These are phyloP conservation scores for Andrena marginata DNA, from an alignment of 2,888 invertebrate species.

Conservation along the genomic window DNA sequence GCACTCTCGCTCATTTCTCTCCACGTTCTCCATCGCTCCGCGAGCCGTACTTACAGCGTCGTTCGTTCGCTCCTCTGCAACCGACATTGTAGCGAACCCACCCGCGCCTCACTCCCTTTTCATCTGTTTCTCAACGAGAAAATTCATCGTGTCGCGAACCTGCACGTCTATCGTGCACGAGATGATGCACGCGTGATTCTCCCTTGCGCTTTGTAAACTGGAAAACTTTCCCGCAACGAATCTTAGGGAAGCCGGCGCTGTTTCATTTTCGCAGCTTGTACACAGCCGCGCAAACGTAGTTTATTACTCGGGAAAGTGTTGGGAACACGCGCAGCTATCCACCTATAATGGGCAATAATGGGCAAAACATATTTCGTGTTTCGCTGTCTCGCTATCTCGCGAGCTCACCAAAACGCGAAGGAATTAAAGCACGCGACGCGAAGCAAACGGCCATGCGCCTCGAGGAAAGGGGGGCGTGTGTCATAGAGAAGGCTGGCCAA, in stretches of 20 bases:
- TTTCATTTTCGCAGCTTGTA: constrained; percentile 29
- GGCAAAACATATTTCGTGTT: constrained; percentile 15
- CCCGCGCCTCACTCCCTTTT: constrained; percentile 29
- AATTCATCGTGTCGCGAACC: constrained; percentile 42
- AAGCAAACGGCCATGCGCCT: not conserved
- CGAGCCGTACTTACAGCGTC: constrained; percentile 23
- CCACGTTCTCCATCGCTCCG: too few relatives aligned
- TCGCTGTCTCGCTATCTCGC: not conserved
- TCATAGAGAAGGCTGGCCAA: too few relatives aligned
- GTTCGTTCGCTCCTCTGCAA: constrained; percentile 12
- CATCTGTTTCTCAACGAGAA: constrained; percentile 36
- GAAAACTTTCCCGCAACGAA: constrained; percentile 53
- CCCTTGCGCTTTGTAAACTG: constrained; percentile 25
- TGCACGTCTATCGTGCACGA: constrained; percentile 21
- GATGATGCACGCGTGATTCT: constrained; percentile 52
- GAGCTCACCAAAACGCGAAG: not conserved
- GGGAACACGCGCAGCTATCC: not conserved
- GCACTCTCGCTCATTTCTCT: constrained; percentile 43
- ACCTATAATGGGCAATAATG: constrained; percentile 36
- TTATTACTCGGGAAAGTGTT: constrained; percentile 20
- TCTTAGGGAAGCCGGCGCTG: constrained; percentile 36
- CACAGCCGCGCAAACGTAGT: constrained; percentile 17
- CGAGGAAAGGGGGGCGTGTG: too few relatives aligned
- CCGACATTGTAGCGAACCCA: not conserved
- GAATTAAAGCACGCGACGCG: not conserved